Base-by-base conservation (phyloP, 2,113 vertebrate genomes). In the Ictalurus furcatus region DNA sequence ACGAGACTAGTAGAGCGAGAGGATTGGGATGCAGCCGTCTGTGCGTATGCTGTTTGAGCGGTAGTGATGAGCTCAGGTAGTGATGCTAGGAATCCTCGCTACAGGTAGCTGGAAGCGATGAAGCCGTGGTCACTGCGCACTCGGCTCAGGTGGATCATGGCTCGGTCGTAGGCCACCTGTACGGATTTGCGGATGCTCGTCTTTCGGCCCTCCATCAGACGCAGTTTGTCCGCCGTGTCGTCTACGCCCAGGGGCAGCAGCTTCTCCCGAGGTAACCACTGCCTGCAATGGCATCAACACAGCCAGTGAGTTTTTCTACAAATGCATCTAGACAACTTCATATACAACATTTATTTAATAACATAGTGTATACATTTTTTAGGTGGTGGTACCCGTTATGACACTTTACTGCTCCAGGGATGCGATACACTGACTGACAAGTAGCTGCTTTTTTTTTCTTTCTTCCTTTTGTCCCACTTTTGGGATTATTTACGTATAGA, bases 181-280 rank as follows among this genome's bases (percentile, higher is more conserved):
- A 99, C 98, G 0, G 98, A 99, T 90, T 99, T 99, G 91, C 98
- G 97, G 94, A 99, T 98, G 96, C 97, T 99, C 92, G 97, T 97
- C 94, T 99, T 99, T 59, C 98, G 96, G 14, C 97, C 98, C 93
- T 99, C 98, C 95, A 99, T 94, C 93, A 99, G 97, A 90, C 98
- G 98, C 86, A 99, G 94, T 93, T 99, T 99, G 95, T 99, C 98
- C 69, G 97, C 97, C 0, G 98, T 99, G 92, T 99, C 97, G 2
- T 99, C 98, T 67, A 97, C 93, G 0, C 98, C 98, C 34, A 99
- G 89, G 7, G 97, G 97, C 14, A 97, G 95, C 88, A 99, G 96
- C 92, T 99, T 99, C 92, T 98, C 97, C 40, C 97, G 96, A 0
- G 98, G 97, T 79, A 99, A 97, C 98, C 98, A 99, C 94, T 99